Percentiles rank a stretch among this genome's conserved stretches.
phyloP scores from a whole-genome alignment of 2,113 vertebrate genomes.

The Grantiella picta region DNA sequence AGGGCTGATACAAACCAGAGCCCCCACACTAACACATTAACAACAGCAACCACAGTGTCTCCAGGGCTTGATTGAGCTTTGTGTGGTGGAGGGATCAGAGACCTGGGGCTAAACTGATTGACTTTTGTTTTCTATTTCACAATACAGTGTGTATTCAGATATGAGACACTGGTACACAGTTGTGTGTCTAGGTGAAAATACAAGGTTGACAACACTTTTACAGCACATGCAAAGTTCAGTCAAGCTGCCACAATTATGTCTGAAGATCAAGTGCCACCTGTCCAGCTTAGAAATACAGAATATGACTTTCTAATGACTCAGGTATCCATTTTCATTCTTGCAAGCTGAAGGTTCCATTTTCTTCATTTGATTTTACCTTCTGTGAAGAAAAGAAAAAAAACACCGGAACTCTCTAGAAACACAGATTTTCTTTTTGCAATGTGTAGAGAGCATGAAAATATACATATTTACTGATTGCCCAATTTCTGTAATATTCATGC shows the following conservation, averaged over 20 bases:
- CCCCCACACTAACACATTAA: not conserved
- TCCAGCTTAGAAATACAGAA: not conserved
- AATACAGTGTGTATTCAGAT: not conserved
- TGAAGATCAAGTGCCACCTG: not conserved
- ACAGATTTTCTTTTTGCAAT: not conserved
- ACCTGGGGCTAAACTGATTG: not conserved
- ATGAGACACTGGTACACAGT: not conserved
- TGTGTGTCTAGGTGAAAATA: not conserved
- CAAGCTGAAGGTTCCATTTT: not conserved
- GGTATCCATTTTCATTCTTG: not conserved
- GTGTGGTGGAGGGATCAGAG: not conserved
- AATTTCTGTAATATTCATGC: not conserved
- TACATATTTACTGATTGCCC: not conserved
- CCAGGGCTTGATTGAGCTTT: not conserved
- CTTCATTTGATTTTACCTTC: not conserved
- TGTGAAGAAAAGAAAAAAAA: not conserved
- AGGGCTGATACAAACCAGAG: not conserved
- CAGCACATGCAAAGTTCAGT: not conserved
- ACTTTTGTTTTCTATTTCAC: not conserved
- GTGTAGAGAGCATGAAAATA: not conserved
- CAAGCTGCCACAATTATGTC: not conserved
- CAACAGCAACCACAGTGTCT: not conserved
- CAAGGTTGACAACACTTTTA: not conserved
- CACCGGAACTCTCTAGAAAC: not conserved
- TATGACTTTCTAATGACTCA: not conserved